Percentiles rank a stretch among this genome's conserved stretches.
Conservation (phyloP, 2,888 invertebrate genomes). For the Cepaea hortensis region DNA sequence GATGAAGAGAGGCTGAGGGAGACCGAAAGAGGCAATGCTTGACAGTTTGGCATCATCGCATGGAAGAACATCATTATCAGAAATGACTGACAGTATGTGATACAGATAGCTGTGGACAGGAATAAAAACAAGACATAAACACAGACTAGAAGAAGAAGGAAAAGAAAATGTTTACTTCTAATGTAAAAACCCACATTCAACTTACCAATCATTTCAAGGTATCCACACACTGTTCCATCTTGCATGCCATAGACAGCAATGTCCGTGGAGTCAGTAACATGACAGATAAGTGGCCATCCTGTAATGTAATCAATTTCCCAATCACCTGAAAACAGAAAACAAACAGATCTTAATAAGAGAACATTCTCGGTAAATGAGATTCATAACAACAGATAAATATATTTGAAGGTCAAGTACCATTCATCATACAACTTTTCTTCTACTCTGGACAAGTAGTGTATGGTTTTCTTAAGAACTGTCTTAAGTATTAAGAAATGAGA, state of each 20-base stretch:
- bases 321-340: constrained; percentile 58
- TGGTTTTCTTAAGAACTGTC: too few species aligned
- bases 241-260: constrained; percentile 67
- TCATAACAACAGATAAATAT: not conserved
- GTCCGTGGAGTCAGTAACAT: constrained; percentile 64
- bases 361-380: not conserved
- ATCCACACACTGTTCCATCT: constrained; percentile 64
- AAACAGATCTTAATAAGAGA: not conserved
- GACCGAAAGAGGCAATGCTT: too few species aligned
- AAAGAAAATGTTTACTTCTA: not conserved
- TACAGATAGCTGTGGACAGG: too few species aligned
- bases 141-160: not conserved
- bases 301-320: constrained; percentile 71
- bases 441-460: too few species aligned
- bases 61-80: too few species aligned
- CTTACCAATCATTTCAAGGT: constrained; percentile 66
- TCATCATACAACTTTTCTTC: too few species aligned
- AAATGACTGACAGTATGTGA: too few species aligned
- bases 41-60: too few species aligned
- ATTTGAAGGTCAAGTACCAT: too few species aligned
- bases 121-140: not conserved
- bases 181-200: not conserved
- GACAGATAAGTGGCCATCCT: constrained; percentile 65
- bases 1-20: too few species aligned
- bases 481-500: too few species aligned